phyloP scores from a whole-genome alignment of 2,888 invertebrate species.

The Pimpla rufipes region DNA sequence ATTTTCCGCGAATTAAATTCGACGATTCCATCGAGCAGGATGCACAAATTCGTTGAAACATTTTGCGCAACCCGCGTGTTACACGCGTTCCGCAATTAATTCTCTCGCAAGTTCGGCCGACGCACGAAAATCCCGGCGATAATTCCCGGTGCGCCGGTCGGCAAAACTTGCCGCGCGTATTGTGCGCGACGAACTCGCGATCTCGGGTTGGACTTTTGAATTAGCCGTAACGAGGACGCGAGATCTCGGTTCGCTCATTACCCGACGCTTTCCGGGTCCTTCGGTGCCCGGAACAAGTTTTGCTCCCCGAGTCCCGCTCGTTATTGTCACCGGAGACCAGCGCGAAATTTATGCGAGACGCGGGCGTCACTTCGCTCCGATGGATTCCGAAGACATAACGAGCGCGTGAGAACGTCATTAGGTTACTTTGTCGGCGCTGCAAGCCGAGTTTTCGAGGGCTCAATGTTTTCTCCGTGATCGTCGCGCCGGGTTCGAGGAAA shows the following conservation, averaged over 20 bases:
- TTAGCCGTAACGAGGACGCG: constrained; percentile 17
- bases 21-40: neutral
- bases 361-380: constrained; percentile 8
- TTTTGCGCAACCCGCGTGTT: no score
- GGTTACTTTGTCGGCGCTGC: neutral
- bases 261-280: neutral
- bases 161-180: neutral
- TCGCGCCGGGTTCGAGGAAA: neutral
- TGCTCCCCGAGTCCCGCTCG: neutral
- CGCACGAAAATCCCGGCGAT: neutral
- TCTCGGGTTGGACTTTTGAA: constrained; percentile 1
- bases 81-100: neutral
- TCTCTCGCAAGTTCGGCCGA: neutral
- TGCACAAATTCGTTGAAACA: neutral
- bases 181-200: neutral
- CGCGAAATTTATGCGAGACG: neutral
- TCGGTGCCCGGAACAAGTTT: neutral
- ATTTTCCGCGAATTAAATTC: neutral
- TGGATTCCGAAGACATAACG: constrained; percentile 8
- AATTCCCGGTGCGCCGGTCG: neutral
- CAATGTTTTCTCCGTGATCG: neutral
- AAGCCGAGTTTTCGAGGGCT: constrained; percentile 3
- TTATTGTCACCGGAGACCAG: neutral
- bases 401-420: constrained; percentile 6
- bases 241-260: constrained; percentile 12